A percentile compares a stretch with the other conserved stretches of the same genome.
Conservation (phyloP, 2,888 invertebrate species). For the Athrips mouffetella region DNA sequence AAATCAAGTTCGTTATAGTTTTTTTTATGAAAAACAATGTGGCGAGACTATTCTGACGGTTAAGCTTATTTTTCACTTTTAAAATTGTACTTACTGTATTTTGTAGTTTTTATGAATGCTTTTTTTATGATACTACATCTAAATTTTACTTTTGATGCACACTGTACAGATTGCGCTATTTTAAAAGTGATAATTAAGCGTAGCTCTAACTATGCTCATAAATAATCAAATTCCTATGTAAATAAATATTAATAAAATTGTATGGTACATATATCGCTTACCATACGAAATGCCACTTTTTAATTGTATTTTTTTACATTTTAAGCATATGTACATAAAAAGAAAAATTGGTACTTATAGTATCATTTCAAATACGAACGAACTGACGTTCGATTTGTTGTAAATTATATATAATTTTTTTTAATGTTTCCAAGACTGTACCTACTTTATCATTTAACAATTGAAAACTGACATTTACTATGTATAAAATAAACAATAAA, state of each 20-base stretch:
- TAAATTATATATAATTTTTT: constrained; percentile 65
- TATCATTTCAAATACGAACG: constrained; percentile 33
- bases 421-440: constrained; percentile 76
- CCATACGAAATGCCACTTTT: constrained; percentile 33
- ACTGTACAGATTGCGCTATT: background rate
- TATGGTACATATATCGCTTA: constrained; percentile 30
- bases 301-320: constrained; percentile 35
- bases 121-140: background rate
- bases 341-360: constrained; percentile 31
- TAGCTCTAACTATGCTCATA: constrained; percentile 37
- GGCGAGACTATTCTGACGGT: constrained; percentile 33
- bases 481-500: constrained; percentile 68
- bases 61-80: constrained; percentile 7
- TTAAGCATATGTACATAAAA: constrained; percentile 40
- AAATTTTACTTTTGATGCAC: background rate
- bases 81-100: background rate
- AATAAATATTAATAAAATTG: constrained; percentile 46
- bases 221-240: constrained; percentile 69
- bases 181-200: background rate
- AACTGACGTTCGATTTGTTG: constrained; percentile 49
- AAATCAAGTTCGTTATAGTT: constrained; percentile 21
- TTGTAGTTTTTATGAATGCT: background rate
- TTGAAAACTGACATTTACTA: constrained; percentile 69
- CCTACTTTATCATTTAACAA: constrained; percentile 66
- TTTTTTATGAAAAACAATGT: constrained; percentile 18